A percentile compares a stretch with the other conserved stretches of the same genome.
Conservation (phyloP, 2,113 vertebrate genomes). For the Rhea pennata region DNA sequence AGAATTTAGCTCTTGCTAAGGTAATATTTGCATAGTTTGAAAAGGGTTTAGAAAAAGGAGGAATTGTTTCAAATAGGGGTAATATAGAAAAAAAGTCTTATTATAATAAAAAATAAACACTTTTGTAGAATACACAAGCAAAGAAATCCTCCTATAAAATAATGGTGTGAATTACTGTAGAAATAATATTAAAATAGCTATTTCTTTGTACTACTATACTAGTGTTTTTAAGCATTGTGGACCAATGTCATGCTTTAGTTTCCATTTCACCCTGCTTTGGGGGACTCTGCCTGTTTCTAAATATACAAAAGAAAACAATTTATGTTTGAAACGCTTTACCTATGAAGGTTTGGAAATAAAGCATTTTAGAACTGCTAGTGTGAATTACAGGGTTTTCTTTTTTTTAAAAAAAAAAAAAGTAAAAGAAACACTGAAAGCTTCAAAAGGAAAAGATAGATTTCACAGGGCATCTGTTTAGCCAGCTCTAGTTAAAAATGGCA, state of each 20-base stretch:
- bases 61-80: not conserved
- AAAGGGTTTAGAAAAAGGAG: not conserved
- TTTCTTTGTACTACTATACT: not conserved
- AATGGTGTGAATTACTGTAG: not conserved
- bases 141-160: not conserved
- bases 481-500: conserved; percentile 42
- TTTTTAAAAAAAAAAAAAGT: not conserved
- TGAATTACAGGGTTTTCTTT: not conserved
- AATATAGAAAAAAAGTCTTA: fast-evolving
- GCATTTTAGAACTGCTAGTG: not conserved
- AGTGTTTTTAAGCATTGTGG: not conserved
- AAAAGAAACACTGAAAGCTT: not conserved
- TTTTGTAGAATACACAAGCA: not conserved
- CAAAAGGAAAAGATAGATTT: conserved; percentile 60
- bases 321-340: not conserved
- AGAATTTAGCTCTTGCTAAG: not conserved
- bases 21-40: not conserved
- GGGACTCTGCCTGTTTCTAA: not conserved
- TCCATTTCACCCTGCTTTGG: not conserved
- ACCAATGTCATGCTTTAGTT: not conserved
- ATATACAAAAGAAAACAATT: not conserved
- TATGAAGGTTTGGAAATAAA: not conserved
- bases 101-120: not conserved
- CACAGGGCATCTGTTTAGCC: conserved; percentile 40
- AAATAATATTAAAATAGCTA: not conserved